Evolutionary conservation across 2,113 vertebrate genomes (phyloP).

Genomic region (Heloderma charlesbogerti): DNA sequence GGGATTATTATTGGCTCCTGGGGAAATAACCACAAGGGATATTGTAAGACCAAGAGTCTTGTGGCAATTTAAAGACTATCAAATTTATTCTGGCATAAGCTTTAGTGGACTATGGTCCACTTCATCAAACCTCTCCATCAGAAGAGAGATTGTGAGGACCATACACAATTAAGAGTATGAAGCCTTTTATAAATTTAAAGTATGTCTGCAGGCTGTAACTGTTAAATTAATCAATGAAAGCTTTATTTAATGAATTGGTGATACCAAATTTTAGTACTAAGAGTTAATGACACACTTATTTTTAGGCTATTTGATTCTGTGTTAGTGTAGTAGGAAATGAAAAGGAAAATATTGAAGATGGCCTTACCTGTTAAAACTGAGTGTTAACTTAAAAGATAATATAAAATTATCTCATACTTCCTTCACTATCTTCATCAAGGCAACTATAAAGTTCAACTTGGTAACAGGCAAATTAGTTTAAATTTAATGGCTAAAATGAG

Average conservation of each 20-base stretch:
- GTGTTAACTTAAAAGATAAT: not conserved
- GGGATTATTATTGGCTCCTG: not conserved
- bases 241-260: not conserved
- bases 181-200: not conserved
- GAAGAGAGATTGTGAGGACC: not conserved
- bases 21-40: not conserved
- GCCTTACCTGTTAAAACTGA: not conserved
- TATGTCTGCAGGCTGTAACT: not conserved
- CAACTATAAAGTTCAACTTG: not conserved
- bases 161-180: not conserved
- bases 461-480: not conserved
- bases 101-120: too few species aligned
- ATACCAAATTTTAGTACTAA: not conserved
- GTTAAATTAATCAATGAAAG: not conserved
- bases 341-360: not conserved
- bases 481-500: not conserved
- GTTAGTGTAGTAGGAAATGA: not conserved
- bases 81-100: too few species aligned
- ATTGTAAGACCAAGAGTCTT: too few species aligned
- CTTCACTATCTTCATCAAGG: not conserved
- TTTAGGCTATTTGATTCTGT: not conserved
- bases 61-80: too few species aligned
- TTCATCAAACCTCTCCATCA: too few species aligned
- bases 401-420: not conserved
- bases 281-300: too few species aligned